Base-by-base conservation (phyloP, 2,113 vertebrate genomes). In the Apodemus speciosus region DNA sequence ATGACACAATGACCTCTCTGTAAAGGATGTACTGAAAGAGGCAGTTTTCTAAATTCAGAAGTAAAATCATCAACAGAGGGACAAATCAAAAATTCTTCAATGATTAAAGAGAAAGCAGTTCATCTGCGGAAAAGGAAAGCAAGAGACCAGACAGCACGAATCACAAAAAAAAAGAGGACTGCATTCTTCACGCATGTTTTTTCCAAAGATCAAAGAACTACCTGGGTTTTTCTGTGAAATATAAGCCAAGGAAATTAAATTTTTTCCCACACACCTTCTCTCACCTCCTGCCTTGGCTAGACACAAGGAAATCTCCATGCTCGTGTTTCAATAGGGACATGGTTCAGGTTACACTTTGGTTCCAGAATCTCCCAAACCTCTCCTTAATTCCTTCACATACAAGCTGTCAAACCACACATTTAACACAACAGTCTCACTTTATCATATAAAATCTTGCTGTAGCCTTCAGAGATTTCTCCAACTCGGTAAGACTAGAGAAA, bases 401-500 rank as follows among this genome's bases (percentile, higher is more conserved):
- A 68, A 46, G 21, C 27, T 58, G 9, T 18, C 56, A 88, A 23
- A 21, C 20, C 53, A 49, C 38, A 92, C 84, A 85, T 72, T 90
- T 62, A 96, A 43, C 49, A 76, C 15, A 90, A 64, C 89, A 21
- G 3, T 75, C 35, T 90, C 69, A 84, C 4, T 5, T 46, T 21
- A 25, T 23, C 56, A 38, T 38, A 38, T 9, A 16, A 66, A 83
- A 51, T 1, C 32, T 69, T 83, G 0, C 64, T 91, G 27, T 43
- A 85, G 27, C 7, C 53, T 27, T 43, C 21, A 85, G 35, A 46
- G 21, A 85, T 53, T 88, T 94, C 25, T 64, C 56, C 32, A 77
- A 23, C 15, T 73, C 77, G 92, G 6, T 64, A 90, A 92, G 86
- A 9, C 60, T 93, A 92, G 56, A 85, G 76, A 85, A 90, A 85